A percentile compares a stretch with the other conserved stretches of the same genome.
phyloP scores from a whole-genome alignment of 2,113 vertebrate species.

The Lichenostomus cassidix region DNA sequence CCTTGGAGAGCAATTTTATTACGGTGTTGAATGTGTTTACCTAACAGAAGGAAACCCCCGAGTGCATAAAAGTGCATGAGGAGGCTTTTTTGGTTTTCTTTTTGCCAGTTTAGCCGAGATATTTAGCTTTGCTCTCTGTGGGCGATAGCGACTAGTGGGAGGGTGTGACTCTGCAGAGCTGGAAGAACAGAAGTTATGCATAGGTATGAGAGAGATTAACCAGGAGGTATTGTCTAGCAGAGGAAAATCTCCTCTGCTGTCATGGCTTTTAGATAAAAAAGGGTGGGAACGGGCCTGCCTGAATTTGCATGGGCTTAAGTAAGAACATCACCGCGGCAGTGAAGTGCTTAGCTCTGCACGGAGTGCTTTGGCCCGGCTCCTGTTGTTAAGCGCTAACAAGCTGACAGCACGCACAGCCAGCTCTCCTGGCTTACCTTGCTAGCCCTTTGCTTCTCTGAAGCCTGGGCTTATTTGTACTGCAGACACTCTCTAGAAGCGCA shows the following conservation, averaged over 20 bases:
- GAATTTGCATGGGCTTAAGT: conserved; percentile 47
- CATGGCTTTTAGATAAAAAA: conserved; percentile 40
- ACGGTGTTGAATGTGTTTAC: not conserved
- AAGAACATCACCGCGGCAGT: not conserved
- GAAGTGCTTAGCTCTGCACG: not conserved
- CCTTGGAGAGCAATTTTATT: not conserved
- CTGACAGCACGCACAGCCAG: not conserved
- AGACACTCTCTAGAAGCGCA: not conserved
- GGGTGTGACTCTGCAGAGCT: not conserved
- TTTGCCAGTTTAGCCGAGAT: not conserved
- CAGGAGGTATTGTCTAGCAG: not conserved
- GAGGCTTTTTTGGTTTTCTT: not conserved
- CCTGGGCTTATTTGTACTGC: not conserved
- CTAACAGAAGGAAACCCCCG: not conserved
- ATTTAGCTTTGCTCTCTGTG: not conserved
- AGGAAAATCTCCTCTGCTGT: conserved; percentile 14
- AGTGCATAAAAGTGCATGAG: rapidly evolving
- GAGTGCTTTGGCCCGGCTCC: not conserved
- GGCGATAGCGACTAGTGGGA: not conserved
- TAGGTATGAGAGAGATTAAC: conserved; percentile 16
- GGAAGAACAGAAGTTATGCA: not conserved
- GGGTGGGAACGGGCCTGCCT: conserved; percentile 38
- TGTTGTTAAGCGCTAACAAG: not conserved
- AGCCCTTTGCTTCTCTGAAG: not conserved
- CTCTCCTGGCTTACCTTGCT: not conserved